A percentile compares a stretch with the other conserved stretches of the same genome.
Evolutionary conservation across 37 sponge, comb jelly and placozoan species (phyloP).

Genomic region (Tethya wilhelma): DNA sequence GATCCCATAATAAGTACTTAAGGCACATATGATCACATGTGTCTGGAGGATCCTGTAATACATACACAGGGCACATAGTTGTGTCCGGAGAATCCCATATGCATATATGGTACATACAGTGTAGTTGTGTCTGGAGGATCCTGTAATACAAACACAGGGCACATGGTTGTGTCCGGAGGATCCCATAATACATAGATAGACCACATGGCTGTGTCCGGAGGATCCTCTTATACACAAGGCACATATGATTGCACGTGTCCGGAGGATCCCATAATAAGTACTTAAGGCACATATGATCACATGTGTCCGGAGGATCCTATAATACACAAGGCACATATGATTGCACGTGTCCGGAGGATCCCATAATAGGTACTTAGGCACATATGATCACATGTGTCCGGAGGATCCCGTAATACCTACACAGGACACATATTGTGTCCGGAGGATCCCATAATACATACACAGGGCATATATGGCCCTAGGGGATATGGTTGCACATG

Average conservation of each 20-base stretch:
- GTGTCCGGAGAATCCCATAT: neutral
- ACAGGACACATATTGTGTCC: too few species aligned
- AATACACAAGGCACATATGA: neutral
- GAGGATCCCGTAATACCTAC: too few species aligned
- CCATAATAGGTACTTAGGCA: too few species aligned
- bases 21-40: neutral
- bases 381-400: too few species aligned
- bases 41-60: neutral
- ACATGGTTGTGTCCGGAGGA: neutral
- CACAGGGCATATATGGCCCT: too few species aligned
- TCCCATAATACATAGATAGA: neutral
- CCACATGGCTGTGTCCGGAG: too few species aligned
- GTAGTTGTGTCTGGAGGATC: neutral
- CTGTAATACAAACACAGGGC: neutral
- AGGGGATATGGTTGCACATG: too few species aligned
- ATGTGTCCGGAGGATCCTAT: neutral
- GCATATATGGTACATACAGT: neutral
- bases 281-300: neutral
- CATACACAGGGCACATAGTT: neutral
- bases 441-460: too few species aligned
- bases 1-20: neutral
- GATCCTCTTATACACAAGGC: neutral
- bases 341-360: neutral
- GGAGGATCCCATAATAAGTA: neutral
- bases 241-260: neutral